Base-by-base conservation (phyloP, 2,797 vertebrate species). In the Emydoidea blandingii region DNA sequence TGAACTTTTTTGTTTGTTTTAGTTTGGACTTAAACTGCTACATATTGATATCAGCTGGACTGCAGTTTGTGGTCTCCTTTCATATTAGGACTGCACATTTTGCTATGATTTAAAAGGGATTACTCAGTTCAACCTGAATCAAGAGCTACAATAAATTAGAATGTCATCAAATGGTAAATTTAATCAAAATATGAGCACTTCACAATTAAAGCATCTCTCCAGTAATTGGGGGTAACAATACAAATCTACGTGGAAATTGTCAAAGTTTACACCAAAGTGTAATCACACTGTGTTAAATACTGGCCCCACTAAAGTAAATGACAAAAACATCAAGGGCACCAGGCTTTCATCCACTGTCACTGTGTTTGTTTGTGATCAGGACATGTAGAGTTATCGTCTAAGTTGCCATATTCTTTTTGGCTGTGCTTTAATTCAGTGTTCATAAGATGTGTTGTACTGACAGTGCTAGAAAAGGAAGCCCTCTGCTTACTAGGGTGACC, bases 1-100 rank as follows among this genome's bases (percentile, higher is more conserved):
- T 96, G 91, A 89, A 97, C 93, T 53, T 79, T 79, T 89, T 85
- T 53, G 52, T 86, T 29, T 92, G 79, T 94, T 83, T 68, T 94
- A 82, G 76, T 87, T 68, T 79, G 83, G 49, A 76, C 80, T 81
- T 93, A 83, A 92, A 92, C 86, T 3, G 1, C 44, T 86, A 52
- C 84, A 91, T 88, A n/a, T 87, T 91, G 72, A 81, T 93, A 83
- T 90, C 16, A 50, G 25, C 25, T 86, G 52, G 81, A 85, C 10
- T 41, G n/a, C 47, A 49, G 27, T 9, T 49, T 53, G 54, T 1
- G 2, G 25, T 27, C 15, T 72, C 52, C 85, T 90, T 87, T 79
- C 50, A 27, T 25, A 84, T 34, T 21, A 91, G 90, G 76, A 93
- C 10, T 89, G 47, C 90, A 88, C 81, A 85, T 57, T 53, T 5